Evolutionary conservation across 2,113 vertebrate species (phyloP).

Genomic region (Pomatorhinus ruficollis): DNA sequence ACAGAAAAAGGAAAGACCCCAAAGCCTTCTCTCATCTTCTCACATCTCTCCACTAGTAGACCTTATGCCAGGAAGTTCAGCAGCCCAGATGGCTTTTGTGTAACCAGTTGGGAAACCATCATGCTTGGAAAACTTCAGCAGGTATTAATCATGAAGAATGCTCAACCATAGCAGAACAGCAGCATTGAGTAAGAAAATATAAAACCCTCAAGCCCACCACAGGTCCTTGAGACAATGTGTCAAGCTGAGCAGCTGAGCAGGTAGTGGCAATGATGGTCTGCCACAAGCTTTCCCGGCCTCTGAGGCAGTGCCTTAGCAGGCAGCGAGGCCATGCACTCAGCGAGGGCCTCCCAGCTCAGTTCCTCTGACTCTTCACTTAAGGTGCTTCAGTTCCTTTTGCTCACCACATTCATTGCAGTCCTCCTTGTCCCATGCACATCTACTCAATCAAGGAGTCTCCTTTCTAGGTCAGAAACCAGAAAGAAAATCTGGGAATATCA

Average conservation of each 20-base stretch:
- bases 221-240: not conserved
- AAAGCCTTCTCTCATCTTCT: not conserved
- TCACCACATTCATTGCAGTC: not conserved
- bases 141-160: not conserved
- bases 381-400: not conserved
- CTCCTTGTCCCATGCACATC: not conserved
- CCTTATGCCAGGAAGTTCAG: not conserved
- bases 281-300: not conserved
- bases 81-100: not conserved
- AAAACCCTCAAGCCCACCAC: not conserved
- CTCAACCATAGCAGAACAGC: not conserved
- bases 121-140: not conserved
- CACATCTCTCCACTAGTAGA: not conserved
- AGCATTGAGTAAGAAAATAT: not conserved
- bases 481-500: not conserved
- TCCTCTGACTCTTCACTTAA: not conserved
- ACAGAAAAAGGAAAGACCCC: not conserved
- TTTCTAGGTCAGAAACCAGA: not conserved
- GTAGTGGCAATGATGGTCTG: not conserved
- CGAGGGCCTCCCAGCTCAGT: rapidly evolving
- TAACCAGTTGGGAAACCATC: not conserved
- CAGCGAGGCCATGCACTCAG: not conserved
- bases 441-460: not conserved
- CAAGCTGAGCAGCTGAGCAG: not conserved
- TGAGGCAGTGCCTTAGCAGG: not conserved